Evolutionary conservation across 2,888 invertebrate genomes (phyloP), one percentile per base, ranked within the genome.

Genomic region (Diabrotica balteata): DNA sequence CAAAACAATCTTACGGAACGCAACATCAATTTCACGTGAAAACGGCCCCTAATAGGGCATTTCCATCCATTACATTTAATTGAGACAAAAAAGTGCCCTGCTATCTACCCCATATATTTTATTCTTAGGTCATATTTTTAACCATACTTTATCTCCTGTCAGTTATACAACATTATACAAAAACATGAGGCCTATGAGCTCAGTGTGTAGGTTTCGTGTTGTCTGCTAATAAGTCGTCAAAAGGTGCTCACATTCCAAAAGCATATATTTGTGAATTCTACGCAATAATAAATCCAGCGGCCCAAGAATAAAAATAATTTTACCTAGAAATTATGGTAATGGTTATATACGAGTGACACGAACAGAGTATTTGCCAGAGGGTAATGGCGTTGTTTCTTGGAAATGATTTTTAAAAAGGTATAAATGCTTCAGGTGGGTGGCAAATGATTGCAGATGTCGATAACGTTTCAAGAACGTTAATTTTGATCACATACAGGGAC

Each of bases 261-360:
- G 58, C 71, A 55, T 66, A 69, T 66, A 67, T 67, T 71, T 67
- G 64, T 61, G 57, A 68, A 69, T 70, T 66, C 68, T 69, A 69
- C 68, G 69, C 66, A 68, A 69, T 63, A 58, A 66, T 70, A 67
- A 68, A 69, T 72, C 67, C 58, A 53, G 46, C 47, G 53, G 59
- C 63, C 71, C 57, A 73, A 72, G 71, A 69, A 70, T 67, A 72
- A 71, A 73, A 73, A 74, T 72, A 70, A 70, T 68, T 68, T 74
- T 67, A 70, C 64, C 63, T 46, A 70, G 65, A 67, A 74, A 74
- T 75, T 74, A 75, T 72, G 75, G 72, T 72, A 74, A 75, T 70
- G 63, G 55, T 67, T 61, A 63, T 64, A 62, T 51, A 58, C 58
- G 32, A 58, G 47, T 47, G 62, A 72, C 74, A 75, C 73, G 74